Evolutionary conservation across 2,113 vertebrate genomes (phyloP).

Genomic region (Falcunculus frontatus): DNA sequence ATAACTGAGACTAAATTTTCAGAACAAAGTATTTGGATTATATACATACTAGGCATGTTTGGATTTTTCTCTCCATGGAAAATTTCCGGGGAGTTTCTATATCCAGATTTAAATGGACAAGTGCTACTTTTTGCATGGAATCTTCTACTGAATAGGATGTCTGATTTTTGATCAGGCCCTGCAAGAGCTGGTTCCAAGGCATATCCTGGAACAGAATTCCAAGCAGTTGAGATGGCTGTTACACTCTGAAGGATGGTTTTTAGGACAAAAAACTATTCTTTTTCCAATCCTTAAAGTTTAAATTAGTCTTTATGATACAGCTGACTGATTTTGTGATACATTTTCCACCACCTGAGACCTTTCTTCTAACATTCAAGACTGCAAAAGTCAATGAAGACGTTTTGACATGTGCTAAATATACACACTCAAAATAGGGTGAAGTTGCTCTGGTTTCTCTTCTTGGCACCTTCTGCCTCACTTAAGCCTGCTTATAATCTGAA

Average conservation of each 20-base stretch:
- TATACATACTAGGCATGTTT: background rate
- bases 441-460: background rate
- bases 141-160: background rate
- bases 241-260: background rate
- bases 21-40: background rate
- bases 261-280: background rate
- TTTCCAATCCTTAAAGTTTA: background rate
- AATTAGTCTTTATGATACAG: background rate
- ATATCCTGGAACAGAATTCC: background rate
- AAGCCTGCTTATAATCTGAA: background rate
- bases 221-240: background rate
- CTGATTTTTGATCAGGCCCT: background rate
- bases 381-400: background rate
- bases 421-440: background rate
- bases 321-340: background rate
- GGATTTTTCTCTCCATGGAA: background rate
- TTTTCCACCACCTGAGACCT: background rate
- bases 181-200: background rate
- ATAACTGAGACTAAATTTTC: background rate
- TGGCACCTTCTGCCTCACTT: background rate
- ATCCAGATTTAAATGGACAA: background rate
- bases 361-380: background rate
- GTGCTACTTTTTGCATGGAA: background rate
- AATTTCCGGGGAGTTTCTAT: background rate
- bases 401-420: background rate